phyloP scores from a whole-genome alignment of 1,140 invertebrate species.

The Pomacea maculata region DNA sequence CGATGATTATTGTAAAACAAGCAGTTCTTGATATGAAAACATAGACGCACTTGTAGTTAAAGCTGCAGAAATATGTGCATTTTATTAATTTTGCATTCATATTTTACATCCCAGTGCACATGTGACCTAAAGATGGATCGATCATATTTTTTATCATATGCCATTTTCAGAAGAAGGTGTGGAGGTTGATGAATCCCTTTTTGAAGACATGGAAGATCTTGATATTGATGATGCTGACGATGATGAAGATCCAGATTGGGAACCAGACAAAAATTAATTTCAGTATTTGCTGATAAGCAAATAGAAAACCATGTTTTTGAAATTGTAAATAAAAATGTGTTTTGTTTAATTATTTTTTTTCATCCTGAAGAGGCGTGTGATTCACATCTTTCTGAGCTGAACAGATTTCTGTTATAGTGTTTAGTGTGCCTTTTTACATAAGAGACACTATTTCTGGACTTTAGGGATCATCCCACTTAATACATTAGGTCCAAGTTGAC shows the following conservation, averaged over 20 bases:
- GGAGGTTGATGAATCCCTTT: conserved; percentile 92
- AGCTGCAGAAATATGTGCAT: not conserved
- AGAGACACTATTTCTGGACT: too few species aligned
- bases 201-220: conserved; percentile 90
- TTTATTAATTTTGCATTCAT: not conserved
- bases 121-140: not conserved
- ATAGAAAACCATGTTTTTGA: too few species aligned
- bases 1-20: not conserved
- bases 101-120: not conserved
- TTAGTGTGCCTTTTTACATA: too few species aligned
- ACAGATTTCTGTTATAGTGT: too few species aligned
- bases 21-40: not conserved
- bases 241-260: conserved; percentile 23
- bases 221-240: conserved; percentile 75
- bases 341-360: too few species aligned
- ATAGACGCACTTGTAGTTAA: not conserved
- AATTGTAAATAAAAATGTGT: too few species aligned
- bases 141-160: conserved; percentile 38
- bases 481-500: too few species aligned
- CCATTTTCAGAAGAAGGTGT: conserved; percentile 76
- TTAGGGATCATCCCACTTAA: too few species aligned
- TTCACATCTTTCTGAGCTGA: too few species aligned
- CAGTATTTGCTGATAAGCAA: too few species aligned
- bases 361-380: too few species aligned
- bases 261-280: not conserved